Conservation (phyloP, 2,113 vertebrate species). For the Ancistrus triradiatus region DNA sequence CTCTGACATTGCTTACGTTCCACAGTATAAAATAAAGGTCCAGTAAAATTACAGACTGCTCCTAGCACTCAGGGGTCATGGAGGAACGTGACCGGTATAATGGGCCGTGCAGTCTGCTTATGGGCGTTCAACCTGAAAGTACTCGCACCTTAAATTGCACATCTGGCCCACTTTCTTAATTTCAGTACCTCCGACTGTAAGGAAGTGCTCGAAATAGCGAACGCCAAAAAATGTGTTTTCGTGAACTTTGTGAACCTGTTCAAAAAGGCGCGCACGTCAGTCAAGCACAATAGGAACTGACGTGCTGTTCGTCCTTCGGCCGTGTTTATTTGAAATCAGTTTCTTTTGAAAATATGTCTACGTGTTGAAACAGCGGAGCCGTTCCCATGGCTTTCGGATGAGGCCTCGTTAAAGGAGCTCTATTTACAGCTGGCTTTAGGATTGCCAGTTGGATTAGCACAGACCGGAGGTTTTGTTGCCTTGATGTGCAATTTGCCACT, state of each 20-base stretch:
- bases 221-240: no score
- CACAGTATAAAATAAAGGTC: slow-evolving; percentile 25
- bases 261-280: no score
- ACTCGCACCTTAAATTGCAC: no score
- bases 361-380: slow-evolving; percentile 46
- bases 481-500: slow-evolving; percentile 49
- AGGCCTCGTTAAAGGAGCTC: slow-evolving; percentile 46
- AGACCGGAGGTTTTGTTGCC: slow-evolving; percentile 50
- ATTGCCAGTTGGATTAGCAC: slow-evolving; percentile 59
- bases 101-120: background rate
- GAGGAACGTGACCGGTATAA: slow-evolving; percentile 10
- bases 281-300: no score
- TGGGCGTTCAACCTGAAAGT: no score
- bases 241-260: no score
- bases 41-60: slow-evolving; percentile 49
- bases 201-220: no score
- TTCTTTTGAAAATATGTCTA: slow-evolving; percentile 22
- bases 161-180: no score
- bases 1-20: no score
- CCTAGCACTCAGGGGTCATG: slow-evolving; percentile 6
- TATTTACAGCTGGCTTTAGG: slow-evolving; percentile 62
- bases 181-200: no score
- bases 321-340: slow-evolving; percentile 5
- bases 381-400: slow-evolving; percentile 34
- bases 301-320: no score